Conservation (phyloP, 2,113 vertebrate species). For the Pipra filicauda region DNA sequence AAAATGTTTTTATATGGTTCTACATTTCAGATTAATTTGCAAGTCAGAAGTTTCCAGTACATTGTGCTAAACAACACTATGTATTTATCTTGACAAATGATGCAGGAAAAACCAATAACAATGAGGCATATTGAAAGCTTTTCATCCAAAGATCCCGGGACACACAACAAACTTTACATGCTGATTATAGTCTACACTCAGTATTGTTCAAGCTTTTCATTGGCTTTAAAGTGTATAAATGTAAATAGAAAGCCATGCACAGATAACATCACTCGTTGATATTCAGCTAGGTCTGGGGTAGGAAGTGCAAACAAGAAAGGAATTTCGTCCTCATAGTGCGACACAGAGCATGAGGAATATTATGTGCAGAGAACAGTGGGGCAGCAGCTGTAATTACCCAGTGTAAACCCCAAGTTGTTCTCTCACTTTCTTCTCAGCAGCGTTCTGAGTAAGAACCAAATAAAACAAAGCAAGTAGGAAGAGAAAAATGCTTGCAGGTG, state of each 20-base stretch:
- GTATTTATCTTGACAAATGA: constrained; percentile 64
- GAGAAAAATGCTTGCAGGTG: not conserved
- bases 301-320: not conserved
- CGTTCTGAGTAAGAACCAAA: not conserved
- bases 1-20: constrained; percentile 52
- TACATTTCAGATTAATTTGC: constrained; percentile 60
- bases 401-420: not conserved
- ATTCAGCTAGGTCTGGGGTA: not conserved
- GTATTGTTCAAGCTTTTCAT: constrained; percentile 1
- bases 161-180: constrained; percentile 42
- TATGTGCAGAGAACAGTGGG: not conserved
- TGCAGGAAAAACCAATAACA: constrained; percentile 60
- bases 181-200: not conserved
- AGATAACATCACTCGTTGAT: not conserved
- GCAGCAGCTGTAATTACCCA: not conserved
- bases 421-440: not conserved
- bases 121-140: constrained; percentile 33
- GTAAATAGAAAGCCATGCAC: not conserved
- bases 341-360: not conserved
- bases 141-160: constrained; percentile 59
- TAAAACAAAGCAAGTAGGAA: not conserved
- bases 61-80: constrained; percentile 47
- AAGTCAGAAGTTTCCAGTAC: constrained; percentile 50
- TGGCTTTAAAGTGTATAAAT: not conserved
- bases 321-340: not conserved